phyloP scores from a whole-genome alignment of 2,888 invertebrate species.

The Alviniconcha strummeri region DNA sequence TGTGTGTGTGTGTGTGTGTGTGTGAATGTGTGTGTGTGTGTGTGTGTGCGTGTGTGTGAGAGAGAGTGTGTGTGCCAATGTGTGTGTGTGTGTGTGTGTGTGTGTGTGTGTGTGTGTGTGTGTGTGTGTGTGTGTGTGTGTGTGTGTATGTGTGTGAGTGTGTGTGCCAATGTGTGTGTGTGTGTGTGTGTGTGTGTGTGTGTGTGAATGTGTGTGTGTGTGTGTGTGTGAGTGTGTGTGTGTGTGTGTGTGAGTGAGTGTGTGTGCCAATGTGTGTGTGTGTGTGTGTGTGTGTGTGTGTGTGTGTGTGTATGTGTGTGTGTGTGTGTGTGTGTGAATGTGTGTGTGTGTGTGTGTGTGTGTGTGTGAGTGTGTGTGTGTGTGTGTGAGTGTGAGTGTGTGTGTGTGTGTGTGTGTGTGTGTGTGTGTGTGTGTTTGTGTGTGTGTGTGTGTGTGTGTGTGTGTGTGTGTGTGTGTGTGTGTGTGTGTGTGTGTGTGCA shows the following conservation, averaged over 20 bases:
- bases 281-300: background rate
- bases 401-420: background rate
- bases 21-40: too few relatives aligned
- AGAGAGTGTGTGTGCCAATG: background rate
- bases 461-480: background rate
- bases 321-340: background rate
- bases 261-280: background rate
- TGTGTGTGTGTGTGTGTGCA: background rate
- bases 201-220: background rate
- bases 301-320: background rate
- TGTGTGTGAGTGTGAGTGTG: background rate
- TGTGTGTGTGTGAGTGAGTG: background rate
- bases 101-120: background rate
- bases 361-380: background rate
- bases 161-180: too few relatives aligned
- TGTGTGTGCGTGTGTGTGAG: background rate
- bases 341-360: too few relatives aligned
- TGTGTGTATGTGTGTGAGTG: too few relatives aligned
- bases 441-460: background rate
- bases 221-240: background rate
- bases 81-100: background rate
- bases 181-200: too few relatives aligned
- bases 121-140: background rate
- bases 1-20: background rate
- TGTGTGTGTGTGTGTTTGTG: background rate